A percentile compares a stretch with the other conserved stretches of the same genome.
Conservation (phyloP, 2,888 invertebrate species). For the Stenotaenia linearis region DNA sequence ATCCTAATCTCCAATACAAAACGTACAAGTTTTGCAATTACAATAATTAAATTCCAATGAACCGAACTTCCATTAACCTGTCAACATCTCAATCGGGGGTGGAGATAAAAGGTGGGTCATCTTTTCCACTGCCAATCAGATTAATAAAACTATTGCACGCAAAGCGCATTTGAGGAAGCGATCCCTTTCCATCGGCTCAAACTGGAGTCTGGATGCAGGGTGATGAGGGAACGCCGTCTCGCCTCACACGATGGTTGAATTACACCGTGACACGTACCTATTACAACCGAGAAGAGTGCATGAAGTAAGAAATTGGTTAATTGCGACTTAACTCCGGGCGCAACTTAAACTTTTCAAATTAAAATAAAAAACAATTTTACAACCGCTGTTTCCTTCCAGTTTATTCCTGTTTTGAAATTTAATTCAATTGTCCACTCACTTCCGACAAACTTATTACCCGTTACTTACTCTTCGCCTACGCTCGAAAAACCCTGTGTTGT, state of each 20-base stretch:
- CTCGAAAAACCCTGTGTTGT: background rate
- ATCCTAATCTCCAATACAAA: background rate
- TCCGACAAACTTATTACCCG: background rate
- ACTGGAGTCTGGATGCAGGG: background rate
- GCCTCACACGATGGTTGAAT: background rate
- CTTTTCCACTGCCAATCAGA: constrained; percentile 2
- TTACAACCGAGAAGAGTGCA: background rate
- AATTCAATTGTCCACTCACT: background rate
- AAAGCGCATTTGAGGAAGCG: background rate
- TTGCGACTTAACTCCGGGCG: background rate
- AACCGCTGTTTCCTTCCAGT: no score
- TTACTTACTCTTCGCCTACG: background rate
- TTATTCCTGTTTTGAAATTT: background rate
- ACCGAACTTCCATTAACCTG: background rate
- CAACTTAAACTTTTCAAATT: no score
- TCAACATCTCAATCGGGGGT: constrained; percentile 19
- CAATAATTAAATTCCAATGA: constrained; percentile 7
- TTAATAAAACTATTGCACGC: background rate
- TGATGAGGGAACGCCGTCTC: background rate
- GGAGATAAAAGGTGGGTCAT: constrained; percentile 12
- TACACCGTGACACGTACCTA: background rate
- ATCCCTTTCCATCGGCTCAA: background rate
- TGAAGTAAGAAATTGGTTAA: background rate
- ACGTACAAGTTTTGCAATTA: background rate
- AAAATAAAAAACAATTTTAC: no score